Conservation (phyloP, 2,113 vertebrate species). For the Zeus faber region DNA sequence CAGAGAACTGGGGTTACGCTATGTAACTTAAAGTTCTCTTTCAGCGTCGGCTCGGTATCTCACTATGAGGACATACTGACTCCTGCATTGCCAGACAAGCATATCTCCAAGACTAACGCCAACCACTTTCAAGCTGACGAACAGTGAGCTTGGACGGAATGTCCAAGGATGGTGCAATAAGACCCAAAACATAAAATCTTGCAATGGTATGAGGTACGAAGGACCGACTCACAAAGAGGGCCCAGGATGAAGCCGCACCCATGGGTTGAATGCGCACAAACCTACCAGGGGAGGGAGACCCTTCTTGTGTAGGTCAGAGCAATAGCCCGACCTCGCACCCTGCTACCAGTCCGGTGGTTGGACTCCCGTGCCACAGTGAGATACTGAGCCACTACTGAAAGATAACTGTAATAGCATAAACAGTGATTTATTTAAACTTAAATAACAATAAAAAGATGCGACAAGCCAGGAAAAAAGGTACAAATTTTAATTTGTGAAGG, state of each 20-base stretch:
- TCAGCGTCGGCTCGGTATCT: neutral
- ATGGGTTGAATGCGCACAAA: neutral
- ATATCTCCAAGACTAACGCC: neutral
- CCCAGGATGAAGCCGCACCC: neutral
- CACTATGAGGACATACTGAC: neutral
- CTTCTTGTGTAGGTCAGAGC: too few species aligned
- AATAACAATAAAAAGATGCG: neutral
- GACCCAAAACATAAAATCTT: neutral
- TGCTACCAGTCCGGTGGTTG: too few species aligned
- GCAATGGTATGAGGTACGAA: too few species aligned
- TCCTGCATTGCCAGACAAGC: neutral
- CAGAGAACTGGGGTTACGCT: neutral
- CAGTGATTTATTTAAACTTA: neutral
- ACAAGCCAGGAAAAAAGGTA: slow-evolving; percentile 23
- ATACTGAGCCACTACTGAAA: too few species aligned
- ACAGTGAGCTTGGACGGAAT: neutral
- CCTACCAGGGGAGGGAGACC: too few species aligned
- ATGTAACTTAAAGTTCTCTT: neutral
- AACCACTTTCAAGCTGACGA: neutral
- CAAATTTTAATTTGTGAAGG: slow-evolving; percentile 57
- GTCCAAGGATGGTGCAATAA: neutral
- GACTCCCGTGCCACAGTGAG: too few species aligned
- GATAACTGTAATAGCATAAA: too few species aligned
- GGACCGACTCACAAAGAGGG: neutral
- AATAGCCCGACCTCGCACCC: too few species aligned